Evolutionary conservation across 2,797 vertebrate genomes (phyloP).

Genomic region (Acanthurus tractus): DNA sequence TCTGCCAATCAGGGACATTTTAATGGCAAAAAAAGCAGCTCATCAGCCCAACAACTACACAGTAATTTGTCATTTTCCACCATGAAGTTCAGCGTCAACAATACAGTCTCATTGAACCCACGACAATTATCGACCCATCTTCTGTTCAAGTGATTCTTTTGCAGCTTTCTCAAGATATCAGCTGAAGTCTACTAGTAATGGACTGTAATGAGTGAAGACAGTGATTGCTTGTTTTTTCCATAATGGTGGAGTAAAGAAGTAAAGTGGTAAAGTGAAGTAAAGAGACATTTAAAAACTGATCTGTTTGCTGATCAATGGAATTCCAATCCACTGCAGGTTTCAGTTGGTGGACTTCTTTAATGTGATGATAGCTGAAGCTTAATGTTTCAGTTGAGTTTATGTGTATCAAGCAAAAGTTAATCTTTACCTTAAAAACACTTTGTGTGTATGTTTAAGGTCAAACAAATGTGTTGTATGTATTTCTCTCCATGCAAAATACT

Average conservation of each 20-base stretch:
- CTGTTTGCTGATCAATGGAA: conserved; percentile 76
- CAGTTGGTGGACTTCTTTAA: conserved; percentile 55
- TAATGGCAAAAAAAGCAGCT: conserved; percentile 70
- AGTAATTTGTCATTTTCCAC: conserved; percentile 66
- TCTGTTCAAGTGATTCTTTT: conserved; percentile 64
- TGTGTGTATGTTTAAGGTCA: not conserved
- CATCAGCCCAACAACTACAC: conserved; percentile 52
- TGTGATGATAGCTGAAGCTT: conserved; percentile 51
- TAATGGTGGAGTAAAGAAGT: conserved; percentile 63
- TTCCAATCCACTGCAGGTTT: conserved; percentile 67
- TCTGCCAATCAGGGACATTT: conserved; percentile 73
- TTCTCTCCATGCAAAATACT: not conserved
- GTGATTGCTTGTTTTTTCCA: conserved; percentile 77
- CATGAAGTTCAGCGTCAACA: conserved; percentile 67
- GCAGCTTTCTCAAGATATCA: conserved; percentile 58
- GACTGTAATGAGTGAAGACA: conserved; percentile 58
- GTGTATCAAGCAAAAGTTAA: not conserved
- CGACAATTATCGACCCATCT: conserved; percentile 38
- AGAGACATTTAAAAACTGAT: conserved; percentile 79
- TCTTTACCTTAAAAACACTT: not conserved
- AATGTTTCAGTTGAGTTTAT: conserved; percentile 27
- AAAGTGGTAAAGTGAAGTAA: too few relatives aligned
- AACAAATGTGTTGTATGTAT: not conserved
- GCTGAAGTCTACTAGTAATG: conserved; percentile 55
- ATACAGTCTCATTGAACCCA: conserved; percentile 38